Evolutionary conservation across 2,113 vertebrate genomes (phyloP).

Genomic region (Gobius niger): DNA sequence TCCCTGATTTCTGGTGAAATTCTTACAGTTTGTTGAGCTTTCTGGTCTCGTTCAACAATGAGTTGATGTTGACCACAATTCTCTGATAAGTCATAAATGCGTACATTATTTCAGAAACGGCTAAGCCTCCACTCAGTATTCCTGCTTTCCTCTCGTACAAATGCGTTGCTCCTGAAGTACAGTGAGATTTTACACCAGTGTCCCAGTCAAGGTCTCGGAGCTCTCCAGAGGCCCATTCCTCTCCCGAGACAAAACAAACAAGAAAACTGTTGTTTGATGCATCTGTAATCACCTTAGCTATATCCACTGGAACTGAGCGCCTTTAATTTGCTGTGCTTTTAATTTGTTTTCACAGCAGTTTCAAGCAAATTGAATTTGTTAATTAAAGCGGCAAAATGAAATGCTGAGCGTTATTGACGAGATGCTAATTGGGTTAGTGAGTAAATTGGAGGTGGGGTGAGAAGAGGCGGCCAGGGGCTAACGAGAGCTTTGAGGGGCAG

Average conservation of each 20-base stretch:
- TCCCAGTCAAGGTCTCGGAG: conserved; percentile 53
- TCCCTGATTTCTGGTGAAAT: too few species aligned
- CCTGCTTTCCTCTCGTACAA: conserved; percentile 19
- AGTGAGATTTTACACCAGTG: conserved; percentile 44
- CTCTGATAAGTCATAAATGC: background rate
- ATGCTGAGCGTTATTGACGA: conserved; percentile 99
- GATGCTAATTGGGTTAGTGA: conserved; percentile 98
- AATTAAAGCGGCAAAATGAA: conserved; percentile 99
- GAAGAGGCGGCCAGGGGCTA: conserved; percentile 71
- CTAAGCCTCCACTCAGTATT: background rate
- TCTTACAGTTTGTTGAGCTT: too few species aligned
- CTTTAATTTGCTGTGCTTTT: conserved; percentile 93
- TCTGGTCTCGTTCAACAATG: background rate
- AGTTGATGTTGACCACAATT: background rate
- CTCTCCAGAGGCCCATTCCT: conserved; percentile 43
- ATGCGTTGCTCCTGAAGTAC: background rate
- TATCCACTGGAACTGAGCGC: conserved; percentile 83
- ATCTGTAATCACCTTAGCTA: conserved; percentile 88
- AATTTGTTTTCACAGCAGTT: conserved; percentile 99
- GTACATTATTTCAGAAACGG: background rate
- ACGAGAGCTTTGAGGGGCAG: conserved; percentile 61
- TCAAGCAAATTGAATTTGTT: conserved; percentile 99
- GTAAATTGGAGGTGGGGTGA: conserved; percentile 85
- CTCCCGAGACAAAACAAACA: conserved; percentile 76
- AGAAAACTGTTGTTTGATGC: conserved; percentile 74